Evolutionary conservation across 2,797 vertebrate genomes (phyloP), one percentile per base, ranked within the genome.

Genomic region (Acanthis flammea): DNA sequence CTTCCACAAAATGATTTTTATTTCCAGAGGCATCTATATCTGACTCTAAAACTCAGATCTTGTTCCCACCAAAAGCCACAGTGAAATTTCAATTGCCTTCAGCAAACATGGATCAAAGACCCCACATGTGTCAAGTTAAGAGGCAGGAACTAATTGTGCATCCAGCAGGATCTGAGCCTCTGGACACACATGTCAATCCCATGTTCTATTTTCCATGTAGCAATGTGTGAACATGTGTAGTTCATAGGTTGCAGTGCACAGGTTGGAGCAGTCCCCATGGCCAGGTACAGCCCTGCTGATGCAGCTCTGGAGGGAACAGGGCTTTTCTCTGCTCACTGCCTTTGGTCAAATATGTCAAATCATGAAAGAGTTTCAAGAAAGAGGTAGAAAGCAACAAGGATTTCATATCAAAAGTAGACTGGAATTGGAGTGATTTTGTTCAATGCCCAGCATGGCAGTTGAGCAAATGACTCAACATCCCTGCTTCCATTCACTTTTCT

Each of bases 341-440:
- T 73, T 71, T 39, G 11, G 42, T 48, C 80, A 71, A 80, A 58
- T 10, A 50, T 2, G 11, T 28, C 71, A 79, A 63, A 88, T 77
- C 77, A 74, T 27, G 12, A 14, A 70, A 53, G n/a, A 45, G 35
- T 47, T 87, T 70, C 48, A 42, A 88, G 33, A 88, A 91, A 75
- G 47, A 88, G 58, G 42, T 41, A 91, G 79, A 89, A 92, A 65
- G 25, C 51, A 90, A 47, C 66, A 80, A 63, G 31, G 41, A 65
- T 68, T 80, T 85, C 2, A 28, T 62, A 81, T 35, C 39, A 70
- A 73, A 93, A 89, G 48, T 19, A 80, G 79, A 55, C n/a, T 44
- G 57, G 79, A 88, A 80, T 65, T 80, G 2, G 24, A 90, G 28
- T n/a, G 70, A 96, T 92, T 92, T 90, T 50, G 82, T 95, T 94